Evolutionary conservation across 2,888 invertebrate species (phyloP), one percentile per base, ranked within the genome.

Genomic region (Cristatella mucedo): DNA sequence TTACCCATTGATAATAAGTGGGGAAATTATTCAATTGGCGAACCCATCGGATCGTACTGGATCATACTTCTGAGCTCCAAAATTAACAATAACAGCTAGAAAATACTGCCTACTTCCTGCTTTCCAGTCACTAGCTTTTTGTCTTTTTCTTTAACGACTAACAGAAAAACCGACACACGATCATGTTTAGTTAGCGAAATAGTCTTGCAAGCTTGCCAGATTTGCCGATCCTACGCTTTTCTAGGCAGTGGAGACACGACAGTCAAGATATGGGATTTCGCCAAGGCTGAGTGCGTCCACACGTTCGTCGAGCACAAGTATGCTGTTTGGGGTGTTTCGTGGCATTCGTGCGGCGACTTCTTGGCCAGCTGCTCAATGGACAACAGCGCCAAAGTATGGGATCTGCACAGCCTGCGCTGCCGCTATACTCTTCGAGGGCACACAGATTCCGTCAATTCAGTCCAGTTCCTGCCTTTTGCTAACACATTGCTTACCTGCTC

Each of bases 261-360:
- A 3, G 56, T 64, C 29, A 66, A 64, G 47, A 59, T 66, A 21
- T 66, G 66, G 66, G 63, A 64, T 49, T 59, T 64, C 42, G 50
- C 56, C 9, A 54, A 57, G 41, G 59, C 61, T 18, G 56, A 59
- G 43, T 65, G 65, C 49, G 54, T 62, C 15, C 65, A 65, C 40
- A 64, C 63, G 4, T 66, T 66, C 47, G 58, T 56, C 9, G 64
- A 64, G 37, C 66, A 66, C 45, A 57, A 56, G 7, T 55, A 60
- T 40, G 59, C 63, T 60, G 65, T 67, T 9, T 67, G 67, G 67
- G 55, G 55, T 38, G 59, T 58, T 30, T 53, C 52, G 21, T 67
- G 62, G 61, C 66, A 67, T 43, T 49, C 56, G 1, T 60, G 61
- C 49, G 67, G 66, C 21, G 57, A 63, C 41, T 64, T 66, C 51